phyloP scores from a whole-genome alignment of 2,113 vertebrate species.

The Gymnorhina tibicen region DNA sequence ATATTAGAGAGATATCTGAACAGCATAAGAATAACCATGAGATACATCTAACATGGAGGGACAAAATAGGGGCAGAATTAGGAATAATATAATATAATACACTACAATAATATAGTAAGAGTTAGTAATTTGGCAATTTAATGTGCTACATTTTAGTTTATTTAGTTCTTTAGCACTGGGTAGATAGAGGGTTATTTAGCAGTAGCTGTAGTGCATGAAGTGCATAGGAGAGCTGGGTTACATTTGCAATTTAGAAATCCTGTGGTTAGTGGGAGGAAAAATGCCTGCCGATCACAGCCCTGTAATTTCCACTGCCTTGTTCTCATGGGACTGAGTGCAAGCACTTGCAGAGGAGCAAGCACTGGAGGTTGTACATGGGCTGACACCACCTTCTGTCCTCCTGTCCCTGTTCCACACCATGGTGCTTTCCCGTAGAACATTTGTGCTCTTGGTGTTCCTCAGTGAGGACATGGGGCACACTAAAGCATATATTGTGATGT shows the following conservation, averaged over 20 bases:
- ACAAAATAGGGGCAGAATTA: background rate
- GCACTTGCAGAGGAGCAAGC: background rate
- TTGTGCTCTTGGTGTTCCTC: background rate
- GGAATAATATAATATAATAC: background rate
- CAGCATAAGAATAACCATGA: background rate
- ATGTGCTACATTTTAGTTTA: background rate
- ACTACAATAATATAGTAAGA: background rate
- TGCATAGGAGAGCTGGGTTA: background rate
- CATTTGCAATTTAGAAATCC: background rate
- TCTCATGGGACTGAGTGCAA: background rate
- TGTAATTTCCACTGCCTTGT: background rate
- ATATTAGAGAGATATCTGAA: background rate
- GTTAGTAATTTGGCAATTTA: background rate
- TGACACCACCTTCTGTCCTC: background rate
- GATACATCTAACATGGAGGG: background rate
- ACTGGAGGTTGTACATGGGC: background rate
- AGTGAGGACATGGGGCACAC: background rate
- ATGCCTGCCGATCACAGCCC: background rate
- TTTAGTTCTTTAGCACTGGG: background rate
- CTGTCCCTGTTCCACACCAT: background rate
- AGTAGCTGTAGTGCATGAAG: background rate
- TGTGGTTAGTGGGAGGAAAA: background rate
- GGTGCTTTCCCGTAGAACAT: background rate
- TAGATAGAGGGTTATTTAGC: background rate
- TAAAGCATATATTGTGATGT: background rate